Conservation (phyloP, 1,140 invertebrate genomes). For the Latrodectus geometricus region DNA sequence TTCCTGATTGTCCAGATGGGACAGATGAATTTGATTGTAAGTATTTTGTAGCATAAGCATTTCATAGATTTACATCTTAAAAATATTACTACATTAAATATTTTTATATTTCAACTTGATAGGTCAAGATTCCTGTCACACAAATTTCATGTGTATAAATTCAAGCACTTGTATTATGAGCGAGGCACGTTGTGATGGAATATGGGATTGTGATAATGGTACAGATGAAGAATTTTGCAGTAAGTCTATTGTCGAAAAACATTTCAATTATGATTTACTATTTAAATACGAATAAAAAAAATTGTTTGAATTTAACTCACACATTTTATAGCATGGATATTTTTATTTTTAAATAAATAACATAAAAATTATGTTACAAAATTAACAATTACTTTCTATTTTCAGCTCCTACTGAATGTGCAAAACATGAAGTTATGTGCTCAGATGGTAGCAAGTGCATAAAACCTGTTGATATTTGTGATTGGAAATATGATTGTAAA, state of each 20-base stretch:
- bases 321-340: too few relatives aligned
- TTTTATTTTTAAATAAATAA: too few relatives aligned
- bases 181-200: conserved; percentile 81
- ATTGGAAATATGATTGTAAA: conserved; percentile 61
- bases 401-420: conserved; percentile 59
- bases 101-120: background rate
- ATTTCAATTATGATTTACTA: background rate
- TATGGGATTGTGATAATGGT: conserved; percentile 79
- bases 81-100: background rate
- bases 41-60: background rate
- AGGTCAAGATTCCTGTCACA: conserved; percentile 43
- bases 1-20: conserved; percentile 60
- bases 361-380: too few relatives aligned
- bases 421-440: conserved; percentile 61
- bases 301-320: too few relatives aligned
- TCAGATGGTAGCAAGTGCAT: conserved; percentile 61
- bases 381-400: background rate
- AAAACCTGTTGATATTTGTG: conserved; percentile 58
- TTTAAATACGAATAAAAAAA: too few relatives aligned
- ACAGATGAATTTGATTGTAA: conserved; percentile 61
- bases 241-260: conserved; percentile 71
- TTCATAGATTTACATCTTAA: background rate
- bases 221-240: conserved; percentile 84
- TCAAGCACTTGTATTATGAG: conserved; percentile 76
- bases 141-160: conserved; percentile 59